Base-by-base conservation (phyloP, 2,797 vertebrate genomes). In the Ceryle rudis region DNA sequence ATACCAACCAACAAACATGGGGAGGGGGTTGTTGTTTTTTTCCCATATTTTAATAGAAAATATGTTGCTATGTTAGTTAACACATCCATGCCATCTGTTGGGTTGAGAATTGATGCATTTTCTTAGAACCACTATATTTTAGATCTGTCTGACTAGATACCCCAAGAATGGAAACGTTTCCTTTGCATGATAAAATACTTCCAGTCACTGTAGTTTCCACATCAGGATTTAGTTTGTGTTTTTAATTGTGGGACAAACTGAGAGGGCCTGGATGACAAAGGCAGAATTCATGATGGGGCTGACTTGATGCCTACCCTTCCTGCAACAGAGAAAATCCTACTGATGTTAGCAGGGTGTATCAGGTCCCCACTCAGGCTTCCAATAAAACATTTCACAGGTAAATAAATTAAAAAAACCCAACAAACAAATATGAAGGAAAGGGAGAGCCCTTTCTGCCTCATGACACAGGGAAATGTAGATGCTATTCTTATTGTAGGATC, bases 81-180 rank as follows among this genome's bases (percentile, higher is more conserved):
- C 97, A 98, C 96, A 97, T 96, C 97, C 97, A 96, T 93, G 91
- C 98, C 98, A 98, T 98, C 98, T 98, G 98, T 97, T 96, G 96
- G 97, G 96, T 86, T 97, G 92, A 94, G 81, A 97, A 96, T 79
- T 95, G 69, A 97, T 95, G 90, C 52, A 11, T 95, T 96, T 97
- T 96, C 97, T 93, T 89, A 96, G 94, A 97, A 96, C 88, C 11
- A 51, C 93, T 94, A 87, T 19, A 23, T 96, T 97, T 97, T 95
- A 95, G 90, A 86, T 96, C 77, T 93, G 92, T 83, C 88, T 92
- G 71, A 90, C 70, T 97, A 55, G 79, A 96, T 93, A 90, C 44
- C 33, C 92, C 81, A 89, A 93, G 79, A 95, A 95, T 73, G 54
- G 93, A 94, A 97, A 84, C 0, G 3, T 91, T 90, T 92, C 66